Evolutionary conservation across 2,797 vertebrate species (phyloP).

Genomic region (Scolopax rusticola): DNA sequence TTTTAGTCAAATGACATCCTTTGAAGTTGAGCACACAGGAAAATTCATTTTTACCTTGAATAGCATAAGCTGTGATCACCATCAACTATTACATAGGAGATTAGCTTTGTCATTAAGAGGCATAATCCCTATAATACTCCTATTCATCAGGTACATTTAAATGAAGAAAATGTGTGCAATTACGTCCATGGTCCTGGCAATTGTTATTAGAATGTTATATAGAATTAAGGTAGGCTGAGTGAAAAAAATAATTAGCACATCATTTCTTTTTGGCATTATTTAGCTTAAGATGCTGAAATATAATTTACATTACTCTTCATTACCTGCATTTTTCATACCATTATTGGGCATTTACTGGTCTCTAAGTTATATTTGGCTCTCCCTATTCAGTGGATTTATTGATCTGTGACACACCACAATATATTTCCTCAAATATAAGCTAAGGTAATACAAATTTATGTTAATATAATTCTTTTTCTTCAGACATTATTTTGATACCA

Average conservation of each 20-base stretch:
- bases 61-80: slow-evolving; percentile 62
- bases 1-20: slow-evolving; percentile 56
- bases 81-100: slow-evolving; percentile 68
- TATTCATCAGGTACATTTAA: slow-evolving; percentile 73
- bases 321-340: not conserved
- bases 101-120: slow-evolving; percentile 71
- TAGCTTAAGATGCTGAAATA: not conserved
- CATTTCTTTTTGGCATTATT: not conserved
- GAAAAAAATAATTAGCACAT: slow-evolving; percentile 26
- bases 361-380: not conserved
- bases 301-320: not conserved
- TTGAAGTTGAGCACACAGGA: slow-evolving; percentile 20
- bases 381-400: not conserved
- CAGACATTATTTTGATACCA: not conserved
- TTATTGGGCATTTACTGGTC: not conserved
- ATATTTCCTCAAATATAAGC: not conserved
- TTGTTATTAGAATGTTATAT: slow-evolving; percentile 15
- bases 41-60: slow-evolving; percentile 57
- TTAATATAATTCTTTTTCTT: not conserved
- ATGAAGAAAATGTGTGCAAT: slow-evolving; percentile 55
- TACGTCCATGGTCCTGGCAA: slow-evolving; percentile 37
- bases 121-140: slow-evolving; percentile 67
- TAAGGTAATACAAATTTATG: not conserved
- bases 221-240: not conserved
- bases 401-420: not conserved